These are phyloP conservation scores for Octopus bimaculoides DNA, from an alignment of 1,140 invertebrate genomes.

Conservation along the genomic window DNA sequence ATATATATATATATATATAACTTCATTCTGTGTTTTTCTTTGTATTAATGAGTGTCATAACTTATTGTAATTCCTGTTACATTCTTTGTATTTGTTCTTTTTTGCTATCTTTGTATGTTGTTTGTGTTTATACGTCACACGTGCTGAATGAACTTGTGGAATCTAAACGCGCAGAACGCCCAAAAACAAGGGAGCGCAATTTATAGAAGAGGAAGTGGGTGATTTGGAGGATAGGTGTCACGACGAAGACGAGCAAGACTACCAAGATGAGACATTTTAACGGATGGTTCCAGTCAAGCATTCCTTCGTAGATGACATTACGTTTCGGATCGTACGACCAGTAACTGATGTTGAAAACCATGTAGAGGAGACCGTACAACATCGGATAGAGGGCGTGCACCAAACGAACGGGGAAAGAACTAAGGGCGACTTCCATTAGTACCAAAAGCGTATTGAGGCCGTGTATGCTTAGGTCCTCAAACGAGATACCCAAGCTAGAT, in stretches of 20 bases:
- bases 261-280: slow-evolving; percentile 14
- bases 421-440: slow-evolving; percentile 32
- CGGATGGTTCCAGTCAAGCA: slow-evolving; percentile 39
- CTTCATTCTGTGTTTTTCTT: too few relatives aligned
- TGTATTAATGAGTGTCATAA: too few relatives aligned
- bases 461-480: slow-evolving; percentile 32
- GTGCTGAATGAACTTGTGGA: background rate
- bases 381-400: slow-evolving; percentile 38
- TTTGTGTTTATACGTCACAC: background rate
- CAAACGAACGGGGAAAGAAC: slow-evolving; percentile 35
- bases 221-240: background rate
- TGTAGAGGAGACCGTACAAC: slow-evolving; percentile 32
- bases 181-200: background rate
- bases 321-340: slow-evolving; percentile 26
- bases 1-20: too few relatives aligned
- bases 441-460: slow-evolving; percentile 37
- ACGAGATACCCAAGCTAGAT: background rate
- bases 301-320: slow-evolving; percentile 31
- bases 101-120: too few relatives aligned
- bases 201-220: slow-evolving; percentile 5
- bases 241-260: slow-evolving; percentile 10
- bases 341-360: slow-evolving; percentile 36
- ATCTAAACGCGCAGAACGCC: background rate
- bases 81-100: too few relatives aligned
- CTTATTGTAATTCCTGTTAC: too few relatives aligned